phyloP scores from a whole-genome alignment of 2,888 invertebrate species.

The Plebejus anna region DNA sequence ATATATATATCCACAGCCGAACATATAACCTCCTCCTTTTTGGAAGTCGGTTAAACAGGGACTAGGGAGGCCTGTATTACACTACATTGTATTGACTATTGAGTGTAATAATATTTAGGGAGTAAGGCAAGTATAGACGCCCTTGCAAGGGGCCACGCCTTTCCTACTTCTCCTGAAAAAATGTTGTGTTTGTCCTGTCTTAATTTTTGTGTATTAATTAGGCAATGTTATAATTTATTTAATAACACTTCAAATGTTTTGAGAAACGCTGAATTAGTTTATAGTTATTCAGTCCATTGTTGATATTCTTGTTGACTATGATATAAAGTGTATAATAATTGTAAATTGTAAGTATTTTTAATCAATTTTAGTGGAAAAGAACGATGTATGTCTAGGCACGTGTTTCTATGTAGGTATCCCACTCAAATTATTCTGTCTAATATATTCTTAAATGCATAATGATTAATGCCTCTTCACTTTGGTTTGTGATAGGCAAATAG shows the following conservation, averaged over 20 bases:
- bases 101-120: neutral
- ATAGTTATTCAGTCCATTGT: constrained; percentile 75
- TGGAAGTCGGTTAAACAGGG: too few species aligned
- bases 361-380: neutral
- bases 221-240: neutral
- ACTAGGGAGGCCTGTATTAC: too few species aligned
- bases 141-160: neutral
- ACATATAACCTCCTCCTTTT: too few species aligned
- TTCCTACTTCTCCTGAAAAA: neutral
- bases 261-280: constrained; percentile 50
- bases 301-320: constrained; percentile 79
- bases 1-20: too few species aligned
- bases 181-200: neutral
- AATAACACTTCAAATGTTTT: neutral
- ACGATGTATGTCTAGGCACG: neutral
- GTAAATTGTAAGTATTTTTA: constrained; percentile 34
- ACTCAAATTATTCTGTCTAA: neutral
- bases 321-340: constrained; percentile 45
- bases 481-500: neutral
- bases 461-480: neutral
- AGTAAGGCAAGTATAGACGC: too few species aligned
- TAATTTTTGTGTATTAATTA: neutral
- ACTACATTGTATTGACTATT: too few species aligned
- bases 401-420: neutral
- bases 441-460: neutral